Evolutionary conservation across 2,113 vertebrate species (phyloP), one percentile per base, ranked within the genome.

Genomic region (Paralichthys olivaceus): DNA sequence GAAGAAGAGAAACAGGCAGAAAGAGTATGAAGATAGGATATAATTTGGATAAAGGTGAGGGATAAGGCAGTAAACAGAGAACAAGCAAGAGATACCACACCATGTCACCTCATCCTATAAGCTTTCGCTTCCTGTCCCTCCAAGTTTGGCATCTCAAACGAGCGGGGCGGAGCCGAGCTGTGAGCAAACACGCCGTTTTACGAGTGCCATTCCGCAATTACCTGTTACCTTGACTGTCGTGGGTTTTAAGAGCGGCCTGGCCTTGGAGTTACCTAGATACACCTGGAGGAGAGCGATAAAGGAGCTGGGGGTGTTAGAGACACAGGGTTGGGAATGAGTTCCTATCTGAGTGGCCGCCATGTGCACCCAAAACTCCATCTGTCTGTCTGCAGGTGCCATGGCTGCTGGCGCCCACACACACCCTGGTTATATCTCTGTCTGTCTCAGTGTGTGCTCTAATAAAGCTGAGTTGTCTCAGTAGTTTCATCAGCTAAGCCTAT

Each of bases 221-320:
- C 86, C 90, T 86, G 93, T 95, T 95, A 94, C 95, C 94, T 96
- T 95, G 94, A 94, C 93, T 93, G 89, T 94, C 75, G 86, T 9
- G 79, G 79, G 85, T 92, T 96, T 96, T 94, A 95, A 95, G 88
- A 92, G 92, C 92, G 20, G 58, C 77, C 60, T 84, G 94, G 93
- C 95, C 96, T 96, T 95, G 95, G 90, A 91, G 94, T 96, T 94
- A 94, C 95, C 94, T 95, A 89, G 95, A 94, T 93, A 95, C 94
- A 94, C 92, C 93, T 93, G 89, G 88, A 91, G 83, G 75, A 83
- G 80, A 89, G 91, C 70, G 89, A 95, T 95, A 95, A 95, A 91
- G 65, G 68, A 90, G 70, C 70, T 68, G 83, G 64, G 75, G 40
- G 75, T 85, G 75, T 90, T 91, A 76, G 88, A 87, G 72, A 43